phyloP scores from a whole-genome alignment of 2,888 invertebrate species.

The Apotomis betuletana region DNA sequence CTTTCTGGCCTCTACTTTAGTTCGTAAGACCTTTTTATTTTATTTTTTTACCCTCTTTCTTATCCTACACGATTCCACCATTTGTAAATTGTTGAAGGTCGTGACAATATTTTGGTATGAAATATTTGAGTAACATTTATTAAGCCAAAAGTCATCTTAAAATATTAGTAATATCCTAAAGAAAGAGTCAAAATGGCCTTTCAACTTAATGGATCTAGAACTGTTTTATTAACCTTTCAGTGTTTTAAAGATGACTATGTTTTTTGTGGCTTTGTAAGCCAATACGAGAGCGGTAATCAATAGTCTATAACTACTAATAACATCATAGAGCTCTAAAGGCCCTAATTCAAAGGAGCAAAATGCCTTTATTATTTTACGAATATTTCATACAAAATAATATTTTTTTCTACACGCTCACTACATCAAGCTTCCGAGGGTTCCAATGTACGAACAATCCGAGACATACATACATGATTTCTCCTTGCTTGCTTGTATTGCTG shows the following conservation, averaged over 20 bases:
- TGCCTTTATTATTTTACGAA: not conserved
- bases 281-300: too few species aligned
- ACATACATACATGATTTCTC: not conserved
- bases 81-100: slow-evolving; percentile 26
- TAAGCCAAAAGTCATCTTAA: too few species aligned
- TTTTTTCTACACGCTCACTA: not conserved
- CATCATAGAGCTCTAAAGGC: too few species aligned
- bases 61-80: slow-evolving; percentile 48
- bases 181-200: too few species aligned
- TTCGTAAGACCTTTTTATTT: slow-evolving; percentile 79
- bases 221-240: too few species aligned
- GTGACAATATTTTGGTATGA: slow-evolving; percentile 15
- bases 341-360: too few species aligned
- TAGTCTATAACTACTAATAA: too few species aligned
- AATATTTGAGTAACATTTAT: not conserved
- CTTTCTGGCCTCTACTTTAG: slow-evolving; percentile 82
- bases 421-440: slow-evolving; percentile 14
- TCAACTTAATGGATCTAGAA: too few species aligned
- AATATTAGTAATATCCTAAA: too few species aligned
- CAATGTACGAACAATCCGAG: slow-evolving; percentile 19
- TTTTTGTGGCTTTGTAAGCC: too few species aligned
- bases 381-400: slow-evolving; percentile 24
- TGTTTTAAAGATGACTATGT: too few species aligned
- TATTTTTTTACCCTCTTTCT: slow-evolving; percentile 57
- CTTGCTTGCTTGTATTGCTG: slow-evolving; percentile 1